Base-by-base conservation (phyloP, 2,888 invertebrate genomes). In the Cistogaster globosa region DNA sequence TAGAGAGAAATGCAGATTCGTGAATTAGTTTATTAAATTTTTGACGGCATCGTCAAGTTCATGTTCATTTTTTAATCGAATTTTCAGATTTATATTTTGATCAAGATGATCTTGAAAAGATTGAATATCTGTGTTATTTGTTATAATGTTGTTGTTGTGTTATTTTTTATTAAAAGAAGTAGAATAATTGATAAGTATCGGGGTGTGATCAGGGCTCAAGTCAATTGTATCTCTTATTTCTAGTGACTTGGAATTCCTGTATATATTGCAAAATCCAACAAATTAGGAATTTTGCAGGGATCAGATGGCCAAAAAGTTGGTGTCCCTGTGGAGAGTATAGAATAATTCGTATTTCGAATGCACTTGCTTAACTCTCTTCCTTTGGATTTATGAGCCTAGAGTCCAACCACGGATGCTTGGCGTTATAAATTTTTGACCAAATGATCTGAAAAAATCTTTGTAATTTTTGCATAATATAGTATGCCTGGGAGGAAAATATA, bases 261-360 rank as follows among this genome's bases (percentile, higher is more conserved):
- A 63, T 65, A 77, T 62, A 74, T 36, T 20, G 68, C 65, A 65
- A 84, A 76, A 62, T 84, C 77, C 20, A 84, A 20, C 9, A 87
- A 53, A 26, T 26, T 4, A 26, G 26, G 26, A 71, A 69, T 67
- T 58, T 86, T 83, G 18, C 12, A 67, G 6, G 65, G 53, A 57
- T 83, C 75, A 12, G 67, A 58, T 12, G 77, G 84, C 84, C 85
- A 81, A 60, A 84, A 85, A 5, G 86, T 84, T 14, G 84, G 86
- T 9, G 63, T 71, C 11, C 83, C 86, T 16, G 84, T 62, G 8
- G 78, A 87, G 12, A 83, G 12, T 36, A 75, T n/a, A 2, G 45
- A 72, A n/a, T 65, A 77, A 26, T 26, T 26, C 0, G 72, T 75
- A 12, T 78, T 58, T 65, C 12, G 58, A 80, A 36, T n/a, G n/a